Conservation (phyloP, 2,113 vertebrate species). For the Thamnaconus septentrionalis region DNA sequence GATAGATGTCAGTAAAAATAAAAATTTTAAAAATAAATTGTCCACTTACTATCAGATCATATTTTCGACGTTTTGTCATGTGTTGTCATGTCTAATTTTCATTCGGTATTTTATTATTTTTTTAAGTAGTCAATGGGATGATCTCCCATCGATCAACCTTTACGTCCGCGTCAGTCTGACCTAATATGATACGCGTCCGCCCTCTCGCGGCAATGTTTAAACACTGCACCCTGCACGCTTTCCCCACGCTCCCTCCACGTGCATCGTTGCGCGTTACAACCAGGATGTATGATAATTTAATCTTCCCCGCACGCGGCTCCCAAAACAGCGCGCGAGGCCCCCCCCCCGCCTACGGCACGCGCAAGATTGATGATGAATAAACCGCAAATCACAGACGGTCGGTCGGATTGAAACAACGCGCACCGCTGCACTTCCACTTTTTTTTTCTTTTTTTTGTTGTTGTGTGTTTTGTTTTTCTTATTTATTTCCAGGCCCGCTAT, state of each 20-base stretch:
- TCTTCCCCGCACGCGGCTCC: conserved; percentile 25
- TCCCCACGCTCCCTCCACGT: conserved; percentile 1
- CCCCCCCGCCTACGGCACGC: not conserved
- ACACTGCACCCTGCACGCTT: not conserved
- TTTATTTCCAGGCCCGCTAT: conserved; percentile 27
- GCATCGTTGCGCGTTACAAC: conserved; percentile 11
- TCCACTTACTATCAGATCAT: too few species aligned
- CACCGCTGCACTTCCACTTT: conserved; percentile 45
- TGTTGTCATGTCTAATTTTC: too few species aligned
- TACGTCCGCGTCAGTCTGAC: not conserved
- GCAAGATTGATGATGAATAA: conserved; percentile 51
- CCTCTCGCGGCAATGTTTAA: conserved; percentile 37
- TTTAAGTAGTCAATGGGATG: too few species aligned
- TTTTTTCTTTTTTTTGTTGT: not conserved
- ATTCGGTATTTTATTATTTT: too few species aligned
- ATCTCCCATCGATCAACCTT: too few species aligned
- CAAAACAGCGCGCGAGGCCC: conserved; percentile 18
- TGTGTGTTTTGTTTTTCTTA: too few species aligned
- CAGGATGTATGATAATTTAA: conserved; percentile 29
- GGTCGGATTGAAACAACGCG: conserved; percentile 24
- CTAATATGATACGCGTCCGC: conserved; percentile 43
- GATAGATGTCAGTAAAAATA: too few species aligned
- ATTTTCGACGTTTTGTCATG: too few species aligned
- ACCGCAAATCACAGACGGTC: conserved; percentile 29
- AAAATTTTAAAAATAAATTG: too few species aligned